phyloP scores from a whole-genome alignment of 1,140 invertebrate species.

The Trissolcus basalis region DNA sequence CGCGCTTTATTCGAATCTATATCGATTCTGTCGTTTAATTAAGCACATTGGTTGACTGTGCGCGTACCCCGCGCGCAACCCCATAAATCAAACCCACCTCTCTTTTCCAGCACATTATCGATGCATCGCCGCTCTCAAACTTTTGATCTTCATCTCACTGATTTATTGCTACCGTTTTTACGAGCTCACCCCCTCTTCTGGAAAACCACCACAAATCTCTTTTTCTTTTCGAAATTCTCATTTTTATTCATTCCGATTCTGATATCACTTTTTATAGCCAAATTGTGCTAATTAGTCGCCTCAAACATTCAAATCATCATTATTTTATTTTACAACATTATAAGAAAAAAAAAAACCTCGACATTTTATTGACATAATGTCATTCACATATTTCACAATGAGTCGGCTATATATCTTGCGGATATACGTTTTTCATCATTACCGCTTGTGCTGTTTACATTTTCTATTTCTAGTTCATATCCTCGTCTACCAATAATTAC shows the following conservation, averaged over 20 bases:
- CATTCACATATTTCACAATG: constrained; percentile 48
- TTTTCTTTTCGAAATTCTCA: too few species aligned
- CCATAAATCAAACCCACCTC: constrained; percentile 51
- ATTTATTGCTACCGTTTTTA: constrained; percentile 33
- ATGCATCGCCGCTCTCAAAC: constrained; percentile 38
- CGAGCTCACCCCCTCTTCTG: not conserved
- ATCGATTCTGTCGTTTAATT: constrained; percentile 57
- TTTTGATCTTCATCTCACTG: constrained; percentile 55
- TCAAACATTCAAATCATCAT: too few species aligned
- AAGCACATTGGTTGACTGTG: constrained; percentile 39
- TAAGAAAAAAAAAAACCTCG: constrained; percentile 39
- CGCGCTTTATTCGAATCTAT: constrained; percentile 60
- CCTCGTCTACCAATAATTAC: not conserved
- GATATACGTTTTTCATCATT: constrained; percentile 17
- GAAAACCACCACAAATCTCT: not conserved
- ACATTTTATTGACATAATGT: constrained; percentile 49
- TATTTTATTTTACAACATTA: too few species aligned
- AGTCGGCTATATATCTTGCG: constrained; percentile 7
- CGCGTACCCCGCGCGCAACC: constrained; percentile 8
- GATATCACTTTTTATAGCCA: too few species aligned
- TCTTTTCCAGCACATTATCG: constrained; percentile 44
- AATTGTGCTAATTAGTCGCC: too few species aligned
- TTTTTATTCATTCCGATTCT: too few species aligned
- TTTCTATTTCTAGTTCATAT: constrained; percentile 12
- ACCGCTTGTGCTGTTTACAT: not conserved